Evolutionary conservation across 2,113 vertebrate species (phyloP), one percentile per base, ranked within the genome.

Genomic region (Poecilia latipinna): DNA sequence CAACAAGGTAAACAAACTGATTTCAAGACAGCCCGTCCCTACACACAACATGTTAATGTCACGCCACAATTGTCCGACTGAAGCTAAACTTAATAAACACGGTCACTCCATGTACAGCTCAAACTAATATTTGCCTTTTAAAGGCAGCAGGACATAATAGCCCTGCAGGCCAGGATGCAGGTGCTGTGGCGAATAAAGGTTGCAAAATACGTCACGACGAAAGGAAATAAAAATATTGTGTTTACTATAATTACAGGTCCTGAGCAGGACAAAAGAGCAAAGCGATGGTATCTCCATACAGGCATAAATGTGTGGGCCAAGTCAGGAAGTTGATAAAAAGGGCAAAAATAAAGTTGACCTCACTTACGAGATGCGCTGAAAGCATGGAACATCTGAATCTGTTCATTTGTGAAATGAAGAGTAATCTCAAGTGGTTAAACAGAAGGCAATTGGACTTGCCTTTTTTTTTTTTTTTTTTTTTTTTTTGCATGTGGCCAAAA

Each of bases 171-270:
- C 91, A 93, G 91, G 89, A 93, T 88, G 84, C 92, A 93, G 92
- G 91, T 93, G 93, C 75, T 65, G 60, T 22, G 37, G 74, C 81
- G 80, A 61, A 85, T 86, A 85, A 48, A 26, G 2, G 57, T 33
- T 8, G 79, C 77, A 26, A 74, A 32, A 48, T 66, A 75, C 33
- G 15, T 79, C 78, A 83, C 29, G 32, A 57, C 72, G 29, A 65
- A 79, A 68, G 83, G 84, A 85, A 87, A 90, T 84, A 72, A 75
- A 89, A 93, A 91, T 89, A 90, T 88, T 90, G 63, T 86, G 68
- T 85, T 89, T 86, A 72, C 90, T 84, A 82, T 89, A 85, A 88
- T 84, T 82, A 86, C 48, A 80, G 48, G 60, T 71, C 63, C 48
- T 57, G 63, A 77, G 65, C 54, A 65, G 73, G 60, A 70, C 66